Percentiles rank a stretch among this genome's conserved stretches.
Conservation (phyloP, 2,888 invertebrate genomes). For the Epinotia brunnichana region DNA sequence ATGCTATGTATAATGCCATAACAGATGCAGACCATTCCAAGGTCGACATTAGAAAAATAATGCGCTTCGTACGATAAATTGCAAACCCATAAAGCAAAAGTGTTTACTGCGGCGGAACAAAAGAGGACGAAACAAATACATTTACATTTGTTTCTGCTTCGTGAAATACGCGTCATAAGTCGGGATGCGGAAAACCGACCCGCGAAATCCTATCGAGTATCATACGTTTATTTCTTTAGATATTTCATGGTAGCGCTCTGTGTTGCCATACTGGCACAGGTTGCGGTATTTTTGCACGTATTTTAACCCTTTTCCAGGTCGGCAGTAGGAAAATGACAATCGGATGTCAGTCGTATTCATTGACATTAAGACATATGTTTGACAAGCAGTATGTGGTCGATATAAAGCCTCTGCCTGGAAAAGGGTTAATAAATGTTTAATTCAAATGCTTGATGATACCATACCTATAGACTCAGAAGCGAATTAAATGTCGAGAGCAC, state of each 20-base stretch:
- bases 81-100: conserved; percentile 13
- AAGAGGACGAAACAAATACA: conserved; percentile 21
- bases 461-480: too few relatives aligned
- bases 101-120: conserved; percentile 16
- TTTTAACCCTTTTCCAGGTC: too few relatives aligned
- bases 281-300: not conserved
- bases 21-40: not conserved
- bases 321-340: too few relatives aligned
- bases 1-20: not conserved
- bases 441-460: too few relatives aligned
- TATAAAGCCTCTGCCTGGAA: too few relatives aligned
- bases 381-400: too few relatives aligned
- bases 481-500: too few relatives aligned
- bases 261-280: not conserved
- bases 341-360: too few relatives aligned
- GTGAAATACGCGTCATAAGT: conserved; percentile 20
- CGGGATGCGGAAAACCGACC: not conserved
- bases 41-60: not conserved
- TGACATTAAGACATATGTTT: too few relatives aligned
- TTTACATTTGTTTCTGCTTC: conserved; percentile 21
- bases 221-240: not conserved
- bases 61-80: conserved; percentile 6
- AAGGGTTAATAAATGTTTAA: too few relatives aligned
- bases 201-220: not conserved
- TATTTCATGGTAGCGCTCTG: not conserved